Conservation (phyloP, 1,140 invertebrate species). For the Chlorops oryzae region DNA sequence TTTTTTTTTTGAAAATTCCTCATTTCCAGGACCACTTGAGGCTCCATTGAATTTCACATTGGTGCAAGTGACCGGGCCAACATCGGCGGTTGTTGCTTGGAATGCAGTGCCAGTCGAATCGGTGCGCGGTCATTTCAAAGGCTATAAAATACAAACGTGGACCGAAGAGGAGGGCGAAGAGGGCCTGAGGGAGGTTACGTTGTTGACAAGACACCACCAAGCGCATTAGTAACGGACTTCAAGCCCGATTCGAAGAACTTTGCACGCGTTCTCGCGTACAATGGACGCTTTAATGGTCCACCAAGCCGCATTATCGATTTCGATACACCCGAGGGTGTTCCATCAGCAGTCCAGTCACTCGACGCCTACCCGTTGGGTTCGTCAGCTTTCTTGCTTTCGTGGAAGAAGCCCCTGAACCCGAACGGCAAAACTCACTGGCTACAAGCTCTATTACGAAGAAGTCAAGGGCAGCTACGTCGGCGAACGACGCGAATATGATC, state of each 20-base stretch:
- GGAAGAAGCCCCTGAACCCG: slow-evolving; percentile 87
- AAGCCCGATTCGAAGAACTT: slow-evolving; percentile 85
- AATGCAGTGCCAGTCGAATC: slow-evolving; percentile 68
- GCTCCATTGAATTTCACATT: slow-evolving; percentile 82
- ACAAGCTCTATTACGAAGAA: slow-evolving; percentile 83
- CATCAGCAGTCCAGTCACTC: slow-evolving; percentile 76
- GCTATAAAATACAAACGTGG: slow-evolving; percentile 95
- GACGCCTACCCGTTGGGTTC: slow-evolving; percentile 82
- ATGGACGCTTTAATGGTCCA: slow-evolving; percentile 85
- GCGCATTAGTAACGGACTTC: slow-evolving; percentile 78
- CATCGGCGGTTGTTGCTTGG: slow-evolving; percentile 77
- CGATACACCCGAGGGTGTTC: slow-evolving; percentile 86
- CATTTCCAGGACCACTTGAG: slow-evolving; percentile 59
- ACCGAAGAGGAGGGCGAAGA: slow-evolving; percentile 73
- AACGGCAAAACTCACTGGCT: slow-evolving; percentile 91
- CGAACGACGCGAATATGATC: slow-evolving; percentile 63
- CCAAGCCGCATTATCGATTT: slow-evolving; percentile 78
- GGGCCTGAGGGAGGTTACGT: slow-evolving; percentile 65
- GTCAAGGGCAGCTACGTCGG: slow-evolving; percentile 67
- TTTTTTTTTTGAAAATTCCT: not conserved
- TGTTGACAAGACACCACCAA: too few species aligned
- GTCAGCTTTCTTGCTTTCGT: slow-evolving; percentile 79
- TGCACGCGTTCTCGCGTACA: slow-evolving; percentile 84
- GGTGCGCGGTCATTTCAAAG: slow-evolving; percentile 85
- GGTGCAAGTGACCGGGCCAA: slow-evolving; percentile 64